Evolutionary conservation across 2,797 vertebrate genomes (phyloP).

Genomic region (Sebastes nivosus): DNA sequence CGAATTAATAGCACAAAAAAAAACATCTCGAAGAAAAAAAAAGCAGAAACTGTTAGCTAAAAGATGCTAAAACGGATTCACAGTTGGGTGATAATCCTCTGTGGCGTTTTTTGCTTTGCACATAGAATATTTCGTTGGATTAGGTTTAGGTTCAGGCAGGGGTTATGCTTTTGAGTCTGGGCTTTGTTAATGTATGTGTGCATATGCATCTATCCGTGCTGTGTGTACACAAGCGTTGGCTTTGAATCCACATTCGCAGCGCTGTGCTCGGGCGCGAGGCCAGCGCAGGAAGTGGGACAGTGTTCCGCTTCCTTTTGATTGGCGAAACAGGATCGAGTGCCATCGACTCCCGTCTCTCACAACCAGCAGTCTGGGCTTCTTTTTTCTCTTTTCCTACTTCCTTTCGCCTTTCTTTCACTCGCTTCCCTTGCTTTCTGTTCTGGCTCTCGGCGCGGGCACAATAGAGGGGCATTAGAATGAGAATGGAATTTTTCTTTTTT

Average conservation of each 20-base stretch:
- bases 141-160: not conserved
- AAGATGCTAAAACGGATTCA: not conserved
- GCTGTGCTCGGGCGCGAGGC: constrained; percentile 34
- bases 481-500: constrained; percentile 22
- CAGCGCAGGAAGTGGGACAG: constrained; percentile 59
- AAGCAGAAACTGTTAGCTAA: too few relatives aligned
- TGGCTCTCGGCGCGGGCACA: constrained; percentile 39
- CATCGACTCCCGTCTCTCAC: constrained; percentile 45
- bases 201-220: not conserved
- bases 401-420: constrained; percentile 25
- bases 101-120: not conserved
- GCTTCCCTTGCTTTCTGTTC: constrained; percentile 35
- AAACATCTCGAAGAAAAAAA: not conserved
- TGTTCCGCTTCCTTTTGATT: constrained; percentile 59
- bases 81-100: too few relatives aligned
- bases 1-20: too few relatives aligned
- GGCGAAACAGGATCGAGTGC: constrained; percentile 54
- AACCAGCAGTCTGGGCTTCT: constrained; percentile 3
- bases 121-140: too few relatives aligned
- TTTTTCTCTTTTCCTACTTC: constrained; percentile 2
- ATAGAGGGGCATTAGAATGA: constrained; percentile 58
- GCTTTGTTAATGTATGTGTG: not conserved
- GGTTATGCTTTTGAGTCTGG: not conserved
- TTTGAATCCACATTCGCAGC: constrained; percentile 10
- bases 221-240: constrained; percentile 10